These are phyloP conservation scores for Lichenostomus cassidix DNA, from an alignment of 2,113 vertebrate species.

Conservation along the genomic window DNA sequence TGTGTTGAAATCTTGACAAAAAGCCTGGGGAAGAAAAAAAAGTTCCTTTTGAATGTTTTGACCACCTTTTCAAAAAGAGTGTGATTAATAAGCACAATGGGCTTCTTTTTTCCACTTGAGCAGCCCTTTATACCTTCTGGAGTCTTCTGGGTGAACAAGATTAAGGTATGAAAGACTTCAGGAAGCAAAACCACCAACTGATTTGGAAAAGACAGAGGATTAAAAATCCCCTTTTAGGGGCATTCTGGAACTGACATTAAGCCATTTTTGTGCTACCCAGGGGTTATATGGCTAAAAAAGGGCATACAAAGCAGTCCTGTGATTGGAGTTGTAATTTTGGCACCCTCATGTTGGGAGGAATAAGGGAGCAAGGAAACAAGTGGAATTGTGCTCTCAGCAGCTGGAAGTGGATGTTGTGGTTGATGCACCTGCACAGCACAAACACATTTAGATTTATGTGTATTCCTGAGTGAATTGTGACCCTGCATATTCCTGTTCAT, in stretches of 20 bases:
- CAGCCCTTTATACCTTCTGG: not conserved
- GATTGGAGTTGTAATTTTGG: not conserved
- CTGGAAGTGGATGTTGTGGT: not conserved
- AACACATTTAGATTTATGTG: not conserved
- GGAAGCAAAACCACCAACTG: not conserved
- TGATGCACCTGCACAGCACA: not conserved
- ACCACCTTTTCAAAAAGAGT: not conserved
- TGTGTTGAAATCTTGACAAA: not conserved
- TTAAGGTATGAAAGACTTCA: conserved; percentile 3
- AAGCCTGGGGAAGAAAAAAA: not conserved
- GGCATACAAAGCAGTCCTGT: not conserved
- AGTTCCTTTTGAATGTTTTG: not conserved
- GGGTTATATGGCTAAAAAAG: not conserved
- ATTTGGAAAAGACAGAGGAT: not conserved
- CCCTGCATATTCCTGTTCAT: not conserved
- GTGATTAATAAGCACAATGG: conserved; percentile 7
- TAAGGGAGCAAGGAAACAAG: not conserved
- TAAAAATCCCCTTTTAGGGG: not conserved
- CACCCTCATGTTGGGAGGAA: not conserved
- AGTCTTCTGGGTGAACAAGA: not conserved
- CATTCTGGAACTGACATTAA: not conserved
- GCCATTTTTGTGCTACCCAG: not conserved
- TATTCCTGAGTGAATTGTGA: not conserved
- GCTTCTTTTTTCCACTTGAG: not conserved
- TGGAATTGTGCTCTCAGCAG: not conserved